Base-by-base conservation (phyloP, 2,797 vertebrate genomes). In the Sebastes minor region DNA sequence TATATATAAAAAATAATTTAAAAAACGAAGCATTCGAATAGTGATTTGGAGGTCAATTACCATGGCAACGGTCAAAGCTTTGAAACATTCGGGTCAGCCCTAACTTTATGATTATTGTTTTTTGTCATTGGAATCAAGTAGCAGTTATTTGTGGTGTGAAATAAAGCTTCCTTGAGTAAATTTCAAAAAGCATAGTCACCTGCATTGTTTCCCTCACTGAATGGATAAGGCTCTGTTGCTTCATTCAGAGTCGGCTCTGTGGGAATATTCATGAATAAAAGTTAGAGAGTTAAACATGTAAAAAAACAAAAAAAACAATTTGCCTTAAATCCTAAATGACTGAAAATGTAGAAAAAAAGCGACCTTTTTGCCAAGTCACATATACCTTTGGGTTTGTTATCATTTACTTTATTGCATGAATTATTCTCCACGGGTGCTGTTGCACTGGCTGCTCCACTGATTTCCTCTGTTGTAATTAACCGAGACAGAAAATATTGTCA, bases 331-430 rank as follows among this genome's bases (percentile, higher is more conserved):
- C 74, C 60, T 69, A 62, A 76, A 78, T 42, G 8, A n/a, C 22
- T 71, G n/a, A 68, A 74, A 82, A 81, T 71, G 3, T 52, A 4
- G 18, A 2, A 33, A 53, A 23, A 0, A 76, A 71, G 61, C 20
- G 6, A 77, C 25, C 46, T 32, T 74, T 78, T 81, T 64, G 5
- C 20, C 9, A 76, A 74, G 20, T 78, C 27, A 82, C 71, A 74
- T 74, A 86, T 94, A 94, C 91, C 89, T 95, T 86, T 82, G 42
- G 84, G 71, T 78, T 91, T 93, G 83, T 90, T 94, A 92, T 80
- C 59, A 75, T 91, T 91, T 90, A 91, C 66, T 85, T 81, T 93
- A 91, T 89, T 6, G 73, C 93, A 94, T 88, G 91, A 91, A 69
- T 56, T 88, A 94, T 82, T 80, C 88, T 74, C 90, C 90, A 25